Percentiles rank a stretch among this genome's conserved stretches.
Evolutionary conservation across 2,113 vertebrate genomes (phyloP).

Genomic region (Elanus axillaris): DNA sequence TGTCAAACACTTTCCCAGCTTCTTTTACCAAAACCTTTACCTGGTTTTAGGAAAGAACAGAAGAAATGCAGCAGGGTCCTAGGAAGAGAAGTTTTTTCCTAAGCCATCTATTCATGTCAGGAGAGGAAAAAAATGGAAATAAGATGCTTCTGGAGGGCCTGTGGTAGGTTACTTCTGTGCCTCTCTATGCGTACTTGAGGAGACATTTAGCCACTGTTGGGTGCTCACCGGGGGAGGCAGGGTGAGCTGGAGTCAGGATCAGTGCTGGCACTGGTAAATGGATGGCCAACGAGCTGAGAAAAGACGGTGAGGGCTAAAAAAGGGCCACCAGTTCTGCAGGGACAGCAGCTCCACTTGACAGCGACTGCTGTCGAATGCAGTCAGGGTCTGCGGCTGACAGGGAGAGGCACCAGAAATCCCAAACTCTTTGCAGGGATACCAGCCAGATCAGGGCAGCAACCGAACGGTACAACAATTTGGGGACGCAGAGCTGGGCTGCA

Average conservation of each 20-base stretch:
- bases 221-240: background rate
- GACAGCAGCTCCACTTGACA: background rate
- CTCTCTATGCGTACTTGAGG: background rate
- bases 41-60: background rate
- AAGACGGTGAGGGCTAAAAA: background rate
- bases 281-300: background rate
- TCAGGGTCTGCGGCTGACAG: background rate
- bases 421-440: too few relatives aligned
- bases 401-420: background rate
- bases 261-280: too few relatives aligned
- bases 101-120: too few relatives aligned
- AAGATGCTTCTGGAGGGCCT: background rate
- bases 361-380: background rate
- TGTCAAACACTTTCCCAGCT: background rate
- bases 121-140: background rate
- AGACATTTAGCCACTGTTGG: background rate
- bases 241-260: background rate
- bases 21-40: background rate
- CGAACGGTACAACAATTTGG: background rate
- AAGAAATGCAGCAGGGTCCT: background rate
- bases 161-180: too few relatives aligned
- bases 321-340: background rate
- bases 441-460: background rate
- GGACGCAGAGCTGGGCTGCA: background rate
- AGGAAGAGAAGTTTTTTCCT: background rate